Evolutionary conservation across 2,113 vertebrate species (phyloP), one percentile per base, ranked within the genome.

Genomic region (Zosterops pallidus): DNA sequence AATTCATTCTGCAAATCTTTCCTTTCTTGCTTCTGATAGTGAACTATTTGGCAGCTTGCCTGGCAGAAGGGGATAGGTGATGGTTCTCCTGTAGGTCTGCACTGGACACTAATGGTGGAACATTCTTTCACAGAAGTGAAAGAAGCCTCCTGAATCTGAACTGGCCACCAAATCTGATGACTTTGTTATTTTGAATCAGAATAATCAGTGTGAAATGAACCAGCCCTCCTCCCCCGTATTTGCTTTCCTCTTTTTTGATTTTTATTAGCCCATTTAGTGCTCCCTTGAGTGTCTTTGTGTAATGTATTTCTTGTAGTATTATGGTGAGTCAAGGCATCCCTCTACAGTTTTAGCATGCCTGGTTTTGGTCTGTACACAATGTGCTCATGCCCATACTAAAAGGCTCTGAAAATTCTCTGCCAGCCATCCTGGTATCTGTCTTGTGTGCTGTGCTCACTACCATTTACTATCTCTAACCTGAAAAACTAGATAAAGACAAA

Each of bases 181-280:
- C 29, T 91, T 89, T 91, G 35, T 90, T 93, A 44, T 81, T 92
- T 63, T 82, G 86, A 84, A 82, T 94, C 89, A 91, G 57, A 90
- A 90, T 84, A 83, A 95, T 89, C 57, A 60, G 53, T 64, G 46
- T 5, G 5, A 92, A 95, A 83, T 80, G 47, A 93, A 94, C 55
- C 77, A 90, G 68, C 31, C 56, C 39, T 92, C 82, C 76, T 94
- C 64, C 49, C 29, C 35, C n/a, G 37, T 92, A 84, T 97, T 82
- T 85, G 11, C 72, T 87, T 62, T 81, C n/a, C 29, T 94, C 68
- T 91, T 92, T 83, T 88, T 78, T 86, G 71, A 68, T 53, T 93
- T 96, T 95, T 95, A 89, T 95, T 89, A 89, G 69, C 24, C 63
- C 64, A 31, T 95, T 89, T 94, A 94, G 60, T 70, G 69, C 25